Conservation (phyloP, 2,888 invertebrate genomes). For the Chaetogeoica ovagalla region DNA sequence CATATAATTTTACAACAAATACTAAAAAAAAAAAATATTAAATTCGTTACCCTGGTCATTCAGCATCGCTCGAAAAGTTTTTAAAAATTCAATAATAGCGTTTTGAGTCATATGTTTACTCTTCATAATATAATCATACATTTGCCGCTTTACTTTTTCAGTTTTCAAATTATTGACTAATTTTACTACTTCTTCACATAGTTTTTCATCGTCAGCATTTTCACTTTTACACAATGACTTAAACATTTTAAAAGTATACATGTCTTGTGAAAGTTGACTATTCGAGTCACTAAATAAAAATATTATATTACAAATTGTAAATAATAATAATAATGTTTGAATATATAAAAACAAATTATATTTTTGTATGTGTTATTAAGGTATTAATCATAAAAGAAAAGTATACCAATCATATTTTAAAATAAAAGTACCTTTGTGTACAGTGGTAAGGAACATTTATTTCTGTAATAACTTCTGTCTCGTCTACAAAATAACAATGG, state of each 20-base stretch:
- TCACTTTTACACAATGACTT: slow-evolving; percentile 69
- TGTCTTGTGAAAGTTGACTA: slow-evolving; percentile 82
- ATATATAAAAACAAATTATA: no score
- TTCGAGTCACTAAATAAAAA: slow-evolving; percentile 58
- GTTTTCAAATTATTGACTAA: slow-evolving; percentile 71
- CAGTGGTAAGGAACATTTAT: slow-evolving; percentile 88
- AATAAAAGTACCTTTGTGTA: slow-evolving; percentile 66
- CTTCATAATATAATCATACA: slow-evolving; percentile 70
- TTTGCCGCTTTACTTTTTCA: slow-evolving; percentile 71
- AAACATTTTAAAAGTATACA: slow-evolving; percentile 80
- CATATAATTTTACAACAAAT: not conserved
- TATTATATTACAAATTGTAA: not conserved
- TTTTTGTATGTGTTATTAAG: no score
- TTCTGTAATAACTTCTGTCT: slow-evolving; percentile 79
- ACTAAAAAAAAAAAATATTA: not conserved
- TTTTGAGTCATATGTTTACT: slow-evolving; percentile 69
- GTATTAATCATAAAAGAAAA: no score
- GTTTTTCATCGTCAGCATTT: slow-evolving; percentile 62
- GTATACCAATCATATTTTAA: no score
- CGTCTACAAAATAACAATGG: slow-evolving; percentile 80
- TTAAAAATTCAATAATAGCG: slow-evolving; percentile 63
- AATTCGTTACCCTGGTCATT: slow-evolving; percentile 28
- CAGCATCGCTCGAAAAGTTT: slow-evolving; percentile 58
- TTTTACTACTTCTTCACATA: slow-evolving; percentile 64
- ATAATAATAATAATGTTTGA: slow-evolving; percentile 18